Evolutionary conservation across 1,140 invertebrate genomes (phyloP).

Genomic region (Drosophila athabasca): DNA sequence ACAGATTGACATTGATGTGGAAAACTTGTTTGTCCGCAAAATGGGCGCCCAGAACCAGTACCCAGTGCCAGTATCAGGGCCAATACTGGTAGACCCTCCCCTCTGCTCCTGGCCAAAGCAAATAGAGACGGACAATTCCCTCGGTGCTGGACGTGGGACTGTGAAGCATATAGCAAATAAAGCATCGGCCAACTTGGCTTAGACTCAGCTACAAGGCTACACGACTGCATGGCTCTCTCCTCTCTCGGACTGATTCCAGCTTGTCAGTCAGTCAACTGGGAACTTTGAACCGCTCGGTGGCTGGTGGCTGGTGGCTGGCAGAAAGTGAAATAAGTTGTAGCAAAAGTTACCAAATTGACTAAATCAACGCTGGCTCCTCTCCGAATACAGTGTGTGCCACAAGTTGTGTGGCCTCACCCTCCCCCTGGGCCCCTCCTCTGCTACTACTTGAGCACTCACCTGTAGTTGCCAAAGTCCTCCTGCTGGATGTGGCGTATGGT

Average conservation of each 20-base stretch:
- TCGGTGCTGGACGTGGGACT: background rate
- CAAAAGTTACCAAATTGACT: constrained; percentile 73
- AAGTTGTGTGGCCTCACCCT: constrained; percentile 23
- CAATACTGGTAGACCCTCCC: too few species aligned
- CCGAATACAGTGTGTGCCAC: background rate
- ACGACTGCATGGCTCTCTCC: too few species aligned
- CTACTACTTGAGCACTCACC: constrained; percentile 84
- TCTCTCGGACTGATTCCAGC: too few species aligned
- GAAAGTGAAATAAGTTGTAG: constrained; percentile 66
- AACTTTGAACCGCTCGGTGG: constrained; percentile 52
- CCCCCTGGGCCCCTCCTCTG: too few species aligned
- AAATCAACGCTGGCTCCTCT: constrained; percentile 61
- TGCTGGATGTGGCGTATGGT: constrained; percentile 87
- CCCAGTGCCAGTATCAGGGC: too few species aligned
- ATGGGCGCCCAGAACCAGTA: constrained; percentile 40
- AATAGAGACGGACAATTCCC: constrained; percentile 26
- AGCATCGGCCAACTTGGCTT: constrained; percentile 29
- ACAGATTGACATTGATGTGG: constrained; percentile 83
- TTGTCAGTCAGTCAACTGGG: constrained; percentile 17
- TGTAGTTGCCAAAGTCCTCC: constrained; percentile 89
- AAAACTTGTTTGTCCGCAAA: constrained; percentile 75
- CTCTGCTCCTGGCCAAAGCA: too few species aligned
- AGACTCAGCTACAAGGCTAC: background rate
- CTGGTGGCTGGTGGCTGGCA: constrained; percentile 43
- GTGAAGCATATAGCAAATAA: constrained; percentile 35